Evolutionary conservation across 64 coral and sea anemone species (phyloP).

Genomic region (Acropora yongei): DNA sequence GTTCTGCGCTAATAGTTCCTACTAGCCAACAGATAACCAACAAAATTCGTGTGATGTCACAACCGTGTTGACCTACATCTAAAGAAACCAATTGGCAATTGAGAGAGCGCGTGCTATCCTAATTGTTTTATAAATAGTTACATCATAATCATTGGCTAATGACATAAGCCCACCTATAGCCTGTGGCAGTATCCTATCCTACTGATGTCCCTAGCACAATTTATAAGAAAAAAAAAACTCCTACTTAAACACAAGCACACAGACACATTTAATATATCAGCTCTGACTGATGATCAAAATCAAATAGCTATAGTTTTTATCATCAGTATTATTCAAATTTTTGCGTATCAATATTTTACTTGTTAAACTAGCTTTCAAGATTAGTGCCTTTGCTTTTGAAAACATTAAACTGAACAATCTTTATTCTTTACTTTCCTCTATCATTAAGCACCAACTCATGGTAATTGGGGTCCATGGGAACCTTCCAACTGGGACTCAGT

Average conservation of each 20-base stretch:
- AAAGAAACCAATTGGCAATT: too few relatives aligned
- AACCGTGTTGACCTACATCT: too few relatives aligned
- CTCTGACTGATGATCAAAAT: background rate
- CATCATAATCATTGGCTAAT: too few relatives aligned
- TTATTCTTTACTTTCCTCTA: too few relatives aligned
- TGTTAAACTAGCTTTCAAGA: background rate
- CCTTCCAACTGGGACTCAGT: background rate
- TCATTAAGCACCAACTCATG: background rate
- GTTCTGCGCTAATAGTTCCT: too few relatives aligned
- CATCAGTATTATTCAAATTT: background rate
- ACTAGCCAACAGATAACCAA: too few relatives aligned
- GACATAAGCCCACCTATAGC: too few relatives aligned
- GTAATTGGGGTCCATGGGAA: conserved; percentile 36
- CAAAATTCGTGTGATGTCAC: too few relatives aligned
- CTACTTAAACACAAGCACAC: background rate
- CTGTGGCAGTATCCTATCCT: too few relatives aligned
- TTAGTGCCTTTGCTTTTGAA: background rate
- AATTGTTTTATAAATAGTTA: too few relatives aligned
- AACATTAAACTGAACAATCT: background rate
- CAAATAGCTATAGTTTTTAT: background rate
- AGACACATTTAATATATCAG: background rate
- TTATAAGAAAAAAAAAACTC: background rate
- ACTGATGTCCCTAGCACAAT: too few relatives aligned
- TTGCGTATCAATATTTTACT: background rate
- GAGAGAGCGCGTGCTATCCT: too few relatives aligned